phyloP scores from a whole-genome alignment of 2,797 vertebrate species.

The Danio choprae region DNA sequence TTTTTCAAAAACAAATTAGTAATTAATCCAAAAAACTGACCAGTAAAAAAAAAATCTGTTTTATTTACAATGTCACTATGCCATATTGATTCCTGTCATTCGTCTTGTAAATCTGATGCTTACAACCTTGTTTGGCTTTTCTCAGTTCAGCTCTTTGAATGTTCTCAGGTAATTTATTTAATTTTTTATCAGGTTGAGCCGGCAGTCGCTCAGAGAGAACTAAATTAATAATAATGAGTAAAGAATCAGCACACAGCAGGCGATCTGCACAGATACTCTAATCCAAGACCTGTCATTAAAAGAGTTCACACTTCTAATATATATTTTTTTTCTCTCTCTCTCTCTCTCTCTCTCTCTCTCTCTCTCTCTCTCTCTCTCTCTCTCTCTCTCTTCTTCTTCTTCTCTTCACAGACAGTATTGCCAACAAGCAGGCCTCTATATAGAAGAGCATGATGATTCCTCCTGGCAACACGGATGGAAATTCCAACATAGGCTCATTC shows the following conservation, averaged over 20 bases:
- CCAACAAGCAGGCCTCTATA: background rate
- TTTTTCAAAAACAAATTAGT: no score
- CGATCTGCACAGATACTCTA: conserved; percentile 37
- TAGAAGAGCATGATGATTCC: background rate
- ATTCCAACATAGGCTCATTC: no score
- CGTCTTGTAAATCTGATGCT: background rate
- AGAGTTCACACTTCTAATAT: conserved; percentile 42
- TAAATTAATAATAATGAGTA: conserved; percentile 56
- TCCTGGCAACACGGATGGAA: background rate
- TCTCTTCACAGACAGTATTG: conserved; percentile 9
- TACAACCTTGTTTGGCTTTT: conserved; percentile 25
- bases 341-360: no score
- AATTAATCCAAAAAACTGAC: no score
- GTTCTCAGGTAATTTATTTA: conserved; percentile 15
- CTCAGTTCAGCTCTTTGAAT: conserved; percentile 12
- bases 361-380: no score
- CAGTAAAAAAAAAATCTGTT: background rate
- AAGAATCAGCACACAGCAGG: conserved; percentile 48
- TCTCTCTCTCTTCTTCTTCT: background rate
- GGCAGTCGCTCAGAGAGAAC: conserved; percentile 36
- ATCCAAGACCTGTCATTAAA: conserved; percentile 49
- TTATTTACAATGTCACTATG: conserved; percentile 19
- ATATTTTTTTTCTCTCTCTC: no score
- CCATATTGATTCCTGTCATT: background rate
- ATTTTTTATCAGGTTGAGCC: conserved; percentile 10